These are phyloP conservation scores for Phortica variegata DNA, from an alignment of 1,140 invertebrate species.

Conservation along the genomic window DNA sequence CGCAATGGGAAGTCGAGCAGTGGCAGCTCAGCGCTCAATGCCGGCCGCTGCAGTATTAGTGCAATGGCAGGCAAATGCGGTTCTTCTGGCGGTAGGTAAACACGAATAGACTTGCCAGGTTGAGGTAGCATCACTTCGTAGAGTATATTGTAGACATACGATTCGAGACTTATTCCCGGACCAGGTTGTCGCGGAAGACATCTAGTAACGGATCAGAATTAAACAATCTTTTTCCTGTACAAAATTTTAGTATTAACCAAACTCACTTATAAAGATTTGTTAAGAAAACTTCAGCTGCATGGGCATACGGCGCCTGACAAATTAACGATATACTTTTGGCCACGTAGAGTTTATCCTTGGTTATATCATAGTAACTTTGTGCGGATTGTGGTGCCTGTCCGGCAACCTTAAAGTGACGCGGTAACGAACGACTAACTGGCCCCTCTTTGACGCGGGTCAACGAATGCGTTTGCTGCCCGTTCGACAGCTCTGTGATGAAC, in stretches of 20 bases:
- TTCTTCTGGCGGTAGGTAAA: conserved; percentile 74
- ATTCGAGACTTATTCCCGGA: conserved; percentile 78
- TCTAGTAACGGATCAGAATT: conserved; percentile 56
- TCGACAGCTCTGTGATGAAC: conserved; percentile 87
- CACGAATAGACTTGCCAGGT: conserved; percentile 81
- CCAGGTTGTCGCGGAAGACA: conserved; percentile 73
- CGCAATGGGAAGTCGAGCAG: conserved; percentile 91
- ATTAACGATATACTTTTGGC: conserved; percentile 93
- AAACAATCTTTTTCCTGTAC: background rate
- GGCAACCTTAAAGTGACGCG: conserved; percentile 83
- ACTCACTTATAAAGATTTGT: conserved; percentile 80
- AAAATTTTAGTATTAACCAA: conserved; percentile 2
- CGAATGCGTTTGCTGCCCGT: conserved; percentile 69
- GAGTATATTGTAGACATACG: conserved; percentile 92
- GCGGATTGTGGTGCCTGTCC: conserved; percentile 72
- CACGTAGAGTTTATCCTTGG: conserved; percentile 90
- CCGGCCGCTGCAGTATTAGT: conserved; percentile 69
- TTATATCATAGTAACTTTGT: conserved; percentile 86
- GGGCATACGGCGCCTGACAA: conserved; percentile 86
- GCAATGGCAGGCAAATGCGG: conserved; percentile 70
- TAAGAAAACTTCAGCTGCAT: conserved; percentile 81
- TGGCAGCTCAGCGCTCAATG: conserved; percentile 77
- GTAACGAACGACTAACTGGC: conserved; percentile 71
- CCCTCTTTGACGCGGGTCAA: conserved; percentile 64
- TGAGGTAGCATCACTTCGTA: conserved; percentile 91